These are phyloP conservation scores for Troilus luridus DNA, from an alignment of 2,888 invertebrate genomes.

Conservation along the genomic window DNA sequence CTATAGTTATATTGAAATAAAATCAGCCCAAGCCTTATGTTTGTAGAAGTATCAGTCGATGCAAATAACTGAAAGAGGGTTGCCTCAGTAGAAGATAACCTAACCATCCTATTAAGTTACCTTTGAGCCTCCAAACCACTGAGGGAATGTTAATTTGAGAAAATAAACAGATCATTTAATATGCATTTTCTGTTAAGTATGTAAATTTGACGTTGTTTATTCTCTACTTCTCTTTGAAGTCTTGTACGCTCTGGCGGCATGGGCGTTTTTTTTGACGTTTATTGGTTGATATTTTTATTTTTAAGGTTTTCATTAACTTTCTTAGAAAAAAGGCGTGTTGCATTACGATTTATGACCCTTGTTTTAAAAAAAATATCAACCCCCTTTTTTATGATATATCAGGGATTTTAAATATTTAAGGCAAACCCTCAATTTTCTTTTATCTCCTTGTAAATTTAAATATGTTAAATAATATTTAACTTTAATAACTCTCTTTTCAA, in stretches of 20 bases:
- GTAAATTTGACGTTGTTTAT: constrained; percentile 30
- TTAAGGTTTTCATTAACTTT: background rate
- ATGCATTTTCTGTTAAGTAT: constrained; percentile 49
- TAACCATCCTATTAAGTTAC: background rate
- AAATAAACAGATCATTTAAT: constrained; percentile 38
- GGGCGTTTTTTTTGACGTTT: background rate
- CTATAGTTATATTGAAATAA: background rate
- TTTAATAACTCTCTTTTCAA: too few species aligned
- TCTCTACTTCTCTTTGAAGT: constrained; percentile 2
- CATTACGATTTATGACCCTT: too few species aligned
- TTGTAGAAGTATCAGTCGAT: background rate
- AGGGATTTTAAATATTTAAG: too few species aligned
- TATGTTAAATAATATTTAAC: too few species aligned
- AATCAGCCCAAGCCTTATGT: background rate
- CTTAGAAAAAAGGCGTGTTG: too few species aligned
- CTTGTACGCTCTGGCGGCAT: background rate
- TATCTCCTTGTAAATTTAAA: too few species aligned
- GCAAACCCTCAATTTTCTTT: too few species aligned
- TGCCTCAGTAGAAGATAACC: background rate
- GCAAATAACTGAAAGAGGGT: background rate
- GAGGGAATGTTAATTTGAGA: constrained; percentile 33
- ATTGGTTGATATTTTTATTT: background rate
- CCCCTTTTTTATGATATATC: too few species aligned
- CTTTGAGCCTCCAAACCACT: constrained; percentile 23
- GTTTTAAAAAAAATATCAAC: too few species aligned